Base-by-base conservation (phyloP, 2,797 vertebrate genomes). In the Semaprochilodus insignis region DNA sequence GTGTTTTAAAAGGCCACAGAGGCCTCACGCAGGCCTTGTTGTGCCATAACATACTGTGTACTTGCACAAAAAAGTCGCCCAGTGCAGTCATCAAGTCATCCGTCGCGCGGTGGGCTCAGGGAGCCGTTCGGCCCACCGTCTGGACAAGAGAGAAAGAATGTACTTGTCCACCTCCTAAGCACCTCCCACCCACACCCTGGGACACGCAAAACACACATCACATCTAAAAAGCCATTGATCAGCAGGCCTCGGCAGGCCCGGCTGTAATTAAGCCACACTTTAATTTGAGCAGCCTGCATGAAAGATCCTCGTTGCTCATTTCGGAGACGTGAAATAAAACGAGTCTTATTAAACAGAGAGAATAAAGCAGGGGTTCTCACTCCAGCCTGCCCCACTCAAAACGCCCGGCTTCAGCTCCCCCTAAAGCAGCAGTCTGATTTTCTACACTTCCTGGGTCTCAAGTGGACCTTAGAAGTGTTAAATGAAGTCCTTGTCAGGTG, bases 201-300 rank as follows among this genome's bases (percentile, higher is more conserved):
- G 59, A 25, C n/a, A 51, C 25, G 27, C 78, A 78, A 31, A 67
- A 65, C 44, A 75, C 59, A 88, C 85, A 82, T 77, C 34, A 82
- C 81, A 73, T 85, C 81, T 77, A 77, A 62, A 78, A 83, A 80
- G 78, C 65, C 80, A 71, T 77, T 87, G 82, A 83, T 74, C 74
- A 81, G 54, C 84, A 77, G 74, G 82, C 70, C 82, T 88, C 8
- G 71, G 51, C 84, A 80, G 74, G 82, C 72, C 83, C 88, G 14
- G 79, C 21, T 77, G 74, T 89, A 91, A 93, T 94, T 92, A 93
- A 92, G 83, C 78, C 78, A 55, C 83, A 80, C 85, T 91, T 91
- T 92, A 90, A 92, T 91, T 92, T 91, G 87, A 91, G 83, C 87
- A 57, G 72, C 73, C 77, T 86, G 27, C 87, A 89, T 89, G 63